These are phyloP conservation scores for Nasonia giraulti DNA, from an alignment of 1,140 invertebrate genomes.

Conservation along the genomic window DNA sequence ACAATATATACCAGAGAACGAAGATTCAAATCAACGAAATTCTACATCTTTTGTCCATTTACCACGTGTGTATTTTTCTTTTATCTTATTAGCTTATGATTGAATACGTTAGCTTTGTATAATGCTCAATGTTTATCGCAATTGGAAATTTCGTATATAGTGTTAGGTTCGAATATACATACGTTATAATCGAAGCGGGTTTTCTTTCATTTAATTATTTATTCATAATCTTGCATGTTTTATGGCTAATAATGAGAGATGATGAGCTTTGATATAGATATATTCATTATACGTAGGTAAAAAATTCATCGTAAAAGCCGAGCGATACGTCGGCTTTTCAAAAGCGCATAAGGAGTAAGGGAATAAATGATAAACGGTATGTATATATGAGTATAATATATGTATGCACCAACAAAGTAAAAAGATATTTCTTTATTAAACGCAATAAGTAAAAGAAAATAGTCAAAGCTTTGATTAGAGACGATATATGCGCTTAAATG, in stretches of 20 bases:
- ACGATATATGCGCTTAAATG: background rate
- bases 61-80: background rate
- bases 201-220: conserved; percentile 9
- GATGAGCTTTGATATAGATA: background rate
- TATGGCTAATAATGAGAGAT: conserved; percentile 25
- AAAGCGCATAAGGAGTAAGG: background rate
- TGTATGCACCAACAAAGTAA: background rate
- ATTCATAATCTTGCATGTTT: conserved; percentile 1
- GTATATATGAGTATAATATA: conserved; percentile 5
- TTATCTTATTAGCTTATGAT: background rate
- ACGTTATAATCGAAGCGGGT: conserved; percentile 23
- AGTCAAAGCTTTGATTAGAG: background rate
- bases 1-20: background rate
- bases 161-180: conserved; percentile 21
- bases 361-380: background rate
- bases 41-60: conserved; percentile 34
- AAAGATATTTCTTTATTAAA: background rate
- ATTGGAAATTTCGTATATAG: conserved; percentile 17
- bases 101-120: conserved; percentile 18
- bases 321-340: no score
- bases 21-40: background rate
- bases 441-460: background rate
- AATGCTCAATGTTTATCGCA: background rate
- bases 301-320: conserved; percentile 22
- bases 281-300: conserved; percentile 9